Percentiles rank a stretch among this genome's conserved stretches.
Conservation (phyloP, 2,888 invertebrate species). For the Coelopa pilipes region DNA sequence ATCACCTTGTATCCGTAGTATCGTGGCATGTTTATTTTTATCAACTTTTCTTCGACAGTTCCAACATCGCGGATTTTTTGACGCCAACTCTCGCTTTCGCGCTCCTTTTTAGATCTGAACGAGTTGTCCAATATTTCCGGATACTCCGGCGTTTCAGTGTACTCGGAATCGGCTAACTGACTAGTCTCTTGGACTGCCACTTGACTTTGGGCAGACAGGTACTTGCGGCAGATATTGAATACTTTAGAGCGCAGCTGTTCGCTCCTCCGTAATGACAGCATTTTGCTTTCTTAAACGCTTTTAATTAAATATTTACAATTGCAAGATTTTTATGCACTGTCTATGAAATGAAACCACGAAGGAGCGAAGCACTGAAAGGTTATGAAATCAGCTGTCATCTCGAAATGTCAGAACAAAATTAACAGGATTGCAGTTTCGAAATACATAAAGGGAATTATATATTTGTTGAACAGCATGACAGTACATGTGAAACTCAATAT, state of each 20-base stretch:
- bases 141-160: constrained; percentile 54
- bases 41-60: constrained; percentile 86
- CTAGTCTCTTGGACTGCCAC: constrained; percentile 21
- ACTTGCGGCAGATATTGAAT: constrained; percentile 29
- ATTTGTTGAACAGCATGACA: no score
- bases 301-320: background rate
- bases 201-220: constrained; percentile 34
- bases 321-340: background rate
- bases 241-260: constrained; percentile 45
- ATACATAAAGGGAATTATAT: no score
- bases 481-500: no score
- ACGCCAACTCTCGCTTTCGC: constrained; percentile 68
- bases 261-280: constrained; percentile 48
- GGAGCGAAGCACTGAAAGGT: constrained; percentile 13
- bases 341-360: background rate
- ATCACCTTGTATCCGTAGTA: constrained; percentile 82
- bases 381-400: constrained; percentile 40
- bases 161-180: constrained; percentile 50
- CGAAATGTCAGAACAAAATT: background rate
- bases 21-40: constrained; percentile 83
- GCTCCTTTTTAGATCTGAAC: constrained; percentile 67
- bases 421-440: background rate
- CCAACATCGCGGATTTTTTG: constrained; percentile 73
- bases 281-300: constrained; percentile 30
- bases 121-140: constrained; percentile 69